Evolutionary conservation across 2,113 vertebrate species (phyloP).

Genomic region (Cebus imitator): DNA sequence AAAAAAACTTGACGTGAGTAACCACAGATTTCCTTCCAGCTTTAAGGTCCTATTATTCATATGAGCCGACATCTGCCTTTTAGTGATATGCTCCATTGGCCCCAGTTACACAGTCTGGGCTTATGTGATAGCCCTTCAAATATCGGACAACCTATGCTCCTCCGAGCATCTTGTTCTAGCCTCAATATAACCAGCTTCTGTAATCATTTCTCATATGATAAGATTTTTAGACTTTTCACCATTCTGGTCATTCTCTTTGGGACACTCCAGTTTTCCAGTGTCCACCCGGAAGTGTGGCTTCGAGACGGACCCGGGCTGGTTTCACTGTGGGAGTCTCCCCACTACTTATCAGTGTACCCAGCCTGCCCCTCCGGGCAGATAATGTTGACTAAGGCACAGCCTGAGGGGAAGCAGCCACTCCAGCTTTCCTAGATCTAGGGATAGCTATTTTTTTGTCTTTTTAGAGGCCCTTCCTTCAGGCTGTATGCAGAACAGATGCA

Average conservation of each 20-base stretch:
- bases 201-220: not conserved
- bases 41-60: not conserved
- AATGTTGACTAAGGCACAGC: fast-evolving
- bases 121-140: not conserved
- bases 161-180: not conserved
- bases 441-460: not conserved
- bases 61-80: not conserved
- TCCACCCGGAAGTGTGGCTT: not conserved
- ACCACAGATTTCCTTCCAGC: conserved; percentile 9
- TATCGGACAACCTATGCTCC: not conserved
- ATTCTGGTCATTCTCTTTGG: not conserved
- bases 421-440: too few relatives aligned
- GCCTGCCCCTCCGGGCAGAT: not conserved
- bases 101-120: not conserved
- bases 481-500: not conserved
- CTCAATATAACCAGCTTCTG: not conserved
- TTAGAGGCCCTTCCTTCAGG: not conserved
- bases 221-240: not conserved
- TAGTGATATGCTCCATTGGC: not conserved
- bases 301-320: not conserved
- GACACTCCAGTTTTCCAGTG: not conserved
- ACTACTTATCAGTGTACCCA: not conserved
- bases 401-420: not conserved
- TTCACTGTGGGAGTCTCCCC: fast-evolving
- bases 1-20: conserved; percentile 28